phyloP scores from a whole-genome alignment of 1,140 invertebrate genomes.

The Scaptomyza graminum region DNA sequence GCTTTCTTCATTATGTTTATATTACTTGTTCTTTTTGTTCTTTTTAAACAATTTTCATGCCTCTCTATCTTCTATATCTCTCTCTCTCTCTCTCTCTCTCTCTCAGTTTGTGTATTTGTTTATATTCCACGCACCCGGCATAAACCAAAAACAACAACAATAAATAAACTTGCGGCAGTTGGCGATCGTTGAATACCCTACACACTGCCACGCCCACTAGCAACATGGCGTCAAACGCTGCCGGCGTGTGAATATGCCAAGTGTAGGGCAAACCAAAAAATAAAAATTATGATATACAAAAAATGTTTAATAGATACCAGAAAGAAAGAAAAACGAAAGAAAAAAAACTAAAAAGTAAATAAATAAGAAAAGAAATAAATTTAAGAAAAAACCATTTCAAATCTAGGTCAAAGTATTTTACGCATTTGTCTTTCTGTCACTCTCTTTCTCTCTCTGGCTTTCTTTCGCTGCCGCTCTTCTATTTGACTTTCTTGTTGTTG shows the following conservation, averaged over 20 bases:
- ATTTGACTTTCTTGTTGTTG: conserved; percentile 20
- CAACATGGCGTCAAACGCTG: background rate
- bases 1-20: conserved; percentile 31
- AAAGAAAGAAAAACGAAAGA: conserved; percentile 29
- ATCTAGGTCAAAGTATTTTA: conserved; percentile 79
- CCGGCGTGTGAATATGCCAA: conserved; percentile 9
- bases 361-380: conserved; percentile 31
- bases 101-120: conserved; percentile 26
- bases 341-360: conserved; percentile 18
- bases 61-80: background rate
- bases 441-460: background rate
- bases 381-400: conserved; percentile 60
- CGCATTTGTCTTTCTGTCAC: conserved; percentile 41
- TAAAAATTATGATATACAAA: conserved; percentile 30
- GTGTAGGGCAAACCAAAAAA: conserved; percentile 30
- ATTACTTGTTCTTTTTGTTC: too few relatives aligned
- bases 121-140: conserved; percentile 59
- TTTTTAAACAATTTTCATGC: background rate
- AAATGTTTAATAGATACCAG: conserved; percentile 49
- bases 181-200: conserved; percentile 19
- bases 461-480: background rate
- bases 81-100: background rate
- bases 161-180: background rate
- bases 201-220: conserved; percentile 15
- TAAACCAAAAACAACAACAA: conserved; percentile 38